Evolutionary conservation across 30 jellyfish, hydroid and myxozoan species (phyloP).

Genomic region (Aurelia aurita complex sp. Pacific): DNA sequence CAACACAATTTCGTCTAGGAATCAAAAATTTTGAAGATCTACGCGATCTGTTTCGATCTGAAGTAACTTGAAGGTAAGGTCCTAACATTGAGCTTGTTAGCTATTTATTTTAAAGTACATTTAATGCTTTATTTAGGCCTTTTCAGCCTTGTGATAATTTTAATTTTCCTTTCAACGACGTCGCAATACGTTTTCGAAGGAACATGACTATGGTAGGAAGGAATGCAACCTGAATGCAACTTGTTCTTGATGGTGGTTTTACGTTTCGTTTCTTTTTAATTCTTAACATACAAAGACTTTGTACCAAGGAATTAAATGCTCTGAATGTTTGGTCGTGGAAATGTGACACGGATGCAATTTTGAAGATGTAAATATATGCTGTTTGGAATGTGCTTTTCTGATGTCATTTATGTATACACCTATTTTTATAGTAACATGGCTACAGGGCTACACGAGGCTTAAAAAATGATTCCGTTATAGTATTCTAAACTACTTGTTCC

Average conservation of each 20-base stretch:
- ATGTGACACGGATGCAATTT: no score
- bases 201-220: background rate
- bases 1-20: slow-evolving; percentile 8
- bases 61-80: slow-evolving; percentile 30
- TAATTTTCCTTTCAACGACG: no score
- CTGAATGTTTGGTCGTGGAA: no score
- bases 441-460: no score
- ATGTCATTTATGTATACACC: no score
- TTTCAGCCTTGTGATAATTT: background rate
- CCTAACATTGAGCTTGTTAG: background rate
- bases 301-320: background rate
- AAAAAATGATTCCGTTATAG: no score
- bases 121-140: background rate
- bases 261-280: background rate
- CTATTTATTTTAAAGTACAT: background rate
- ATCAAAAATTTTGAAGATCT: background rate
- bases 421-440: no score
- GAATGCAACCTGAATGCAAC: background rate
- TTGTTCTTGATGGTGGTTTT: no score
- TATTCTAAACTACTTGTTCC: no score
- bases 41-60: background rate
- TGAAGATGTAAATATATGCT: no score
- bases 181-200: background rate
- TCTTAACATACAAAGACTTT: background rate
- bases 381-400: no score